Evolutionary conservation across 2,888 invertebrate species (phyloP).

Genomic region (Plagodis dolabraria): DNA sequence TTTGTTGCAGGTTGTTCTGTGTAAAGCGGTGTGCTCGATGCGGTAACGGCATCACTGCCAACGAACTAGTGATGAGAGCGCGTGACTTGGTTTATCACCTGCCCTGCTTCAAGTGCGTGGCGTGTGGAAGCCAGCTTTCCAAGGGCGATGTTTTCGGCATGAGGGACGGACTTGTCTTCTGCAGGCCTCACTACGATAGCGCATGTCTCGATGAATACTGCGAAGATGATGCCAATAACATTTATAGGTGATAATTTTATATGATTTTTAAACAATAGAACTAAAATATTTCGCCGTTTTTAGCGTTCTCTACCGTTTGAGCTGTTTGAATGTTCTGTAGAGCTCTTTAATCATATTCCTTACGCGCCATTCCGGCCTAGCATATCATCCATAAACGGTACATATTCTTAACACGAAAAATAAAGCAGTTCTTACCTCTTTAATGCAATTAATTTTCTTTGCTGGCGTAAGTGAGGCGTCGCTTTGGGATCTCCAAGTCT

Average conservation of each 20-base stretch:
- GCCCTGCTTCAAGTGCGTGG: slow-evolving; percentile 94
- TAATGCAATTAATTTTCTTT: no score
- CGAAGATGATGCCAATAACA: slow-evolving; percentile 83
- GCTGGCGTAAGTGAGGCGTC: no score
- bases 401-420: no score
- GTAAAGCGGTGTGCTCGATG: slow-evolving; percentile 94
- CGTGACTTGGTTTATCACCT: slow-evolving; percentile 95
- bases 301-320: no score
- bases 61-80: slow-evolving; percentile 96
- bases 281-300: no score
- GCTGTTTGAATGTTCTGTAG: no score
- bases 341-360: no score
- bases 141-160: slow-evolving; percentile 97
- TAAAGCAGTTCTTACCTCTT: no score
- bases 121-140: slow-evolving; percentile 92
- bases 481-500: no score
- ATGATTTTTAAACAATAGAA: slow-evolving; percentile 1
- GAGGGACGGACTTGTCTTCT: slow-evolving; percentile 91
- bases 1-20: slow-evolving; percentile 91
- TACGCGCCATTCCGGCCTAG: no score
- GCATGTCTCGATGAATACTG: slow-evolving; percentile 87
- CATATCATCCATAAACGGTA: no score
- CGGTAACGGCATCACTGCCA: slow-evolving; percentile 92
- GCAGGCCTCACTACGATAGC: slow-evolving; percentile 84
- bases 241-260: slow-evolving; percentile 61